A percentile compares a stretch with the other conserved stretches of the same genome.
These are phyloP conservation scores for Aselliscus stoliczkanus DNA, from an alignment of 2,797 vertebrate species.

Conservation along the genomic window DNA sequence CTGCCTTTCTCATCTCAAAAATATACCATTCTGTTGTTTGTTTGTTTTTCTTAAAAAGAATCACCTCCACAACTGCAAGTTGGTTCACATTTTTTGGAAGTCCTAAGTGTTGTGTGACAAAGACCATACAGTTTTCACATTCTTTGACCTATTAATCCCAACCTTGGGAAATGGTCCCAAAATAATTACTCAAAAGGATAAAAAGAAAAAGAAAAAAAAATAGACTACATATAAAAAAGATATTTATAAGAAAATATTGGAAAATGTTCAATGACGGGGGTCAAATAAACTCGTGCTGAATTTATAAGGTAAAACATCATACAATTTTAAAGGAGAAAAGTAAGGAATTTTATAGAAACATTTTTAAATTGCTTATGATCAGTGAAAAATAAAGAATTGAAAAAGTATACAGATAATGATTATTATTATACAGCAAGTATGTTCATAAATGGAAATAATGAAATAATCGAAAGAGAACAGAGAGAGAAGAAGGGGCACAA, in stretches of 20 bases:
- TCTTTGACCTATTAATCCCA: not conserved
- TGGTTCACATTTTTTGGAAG: not conserved
- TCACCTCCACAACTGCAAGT: not conserved
- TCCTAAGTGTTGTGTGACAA: not conserved
- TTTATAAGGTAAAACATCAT: not conserved
- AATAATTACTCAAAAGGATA: not conserved
- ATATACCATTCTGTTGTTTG: not conserved
- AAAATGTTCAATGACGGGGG: not conserved
- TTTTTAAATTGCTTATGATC: not conserved
- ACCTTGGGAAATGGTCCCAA: not conserved
- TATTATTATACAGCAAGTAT: not conserved
- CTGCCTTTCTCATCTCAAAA: not conserved
- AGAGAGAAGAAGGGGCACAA: not conserved
- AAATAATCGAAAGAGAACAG: not conserved
- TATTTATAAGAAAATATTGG: not conserved
- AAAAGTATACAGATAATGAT: not conserved
- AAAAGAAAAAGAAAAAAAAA: not conserved
- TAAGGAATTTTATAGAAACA: not conserved
- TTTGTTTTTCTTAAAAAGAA: not conserved
- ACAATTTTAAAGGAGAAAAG: constrained; percentile 2
- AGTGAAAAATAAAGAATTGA: not conserved
- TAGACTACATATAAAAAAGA: not conserved
- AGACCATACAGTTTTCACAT: not conserved
- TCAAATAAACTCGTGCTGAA: not conserved
- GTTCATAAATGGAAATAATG: not conserved